phyloP scores from a whole-genome alignment of 1,140 invertebrate genomes.

The Atta colombica region DNA sequence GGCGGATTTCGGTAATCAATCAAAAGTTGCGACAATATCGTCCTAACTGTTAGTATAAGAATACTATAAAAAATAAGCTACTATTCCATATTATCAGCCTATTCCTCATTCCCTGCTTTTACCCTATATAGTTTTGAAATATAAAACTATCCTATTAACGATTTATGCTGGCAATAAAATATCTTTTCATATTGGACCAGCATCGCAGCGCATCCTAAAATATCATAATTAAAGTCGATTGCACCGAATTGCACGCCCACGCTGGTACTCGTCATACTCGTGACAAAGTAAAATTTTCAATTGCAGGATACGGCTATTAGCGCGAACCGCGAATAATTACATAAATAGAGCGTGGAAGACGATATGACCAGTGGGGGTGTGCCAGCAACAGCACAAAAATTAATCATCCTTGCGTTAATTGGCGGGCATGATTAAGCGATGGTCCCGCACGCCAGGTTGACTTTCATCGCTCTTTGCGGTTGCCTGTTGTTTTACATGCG shows the following conservation, averaged over 20 bases:
- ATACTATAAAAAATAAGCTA: no score
- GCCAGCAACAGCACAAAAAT: constrained; percentile 69
- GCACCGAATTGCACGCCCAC: constrained; percentile 70
- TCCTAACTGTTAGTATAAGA: no score
- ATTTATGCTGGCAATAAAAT: background rate
- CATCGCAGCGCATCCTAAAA: constrained; percentile 30
- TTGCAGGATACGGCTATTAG: constrained; percentile 74
- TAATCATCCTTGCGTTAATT: constrained; percentile 76
- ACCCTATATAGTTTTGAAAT: no score
- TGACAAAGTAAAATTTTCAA: constrained; percentile 78
- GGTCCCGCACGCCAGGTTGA: constrained; percentile 50
- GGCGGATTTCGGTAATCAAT: no score
- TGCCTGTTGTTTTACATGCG: constrained; percentile 32
- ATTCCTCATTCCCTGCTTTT: no score
- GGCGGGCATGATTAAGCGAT: constrained; percentile 75
- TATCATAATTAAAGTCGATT: constrained; percentile 67
- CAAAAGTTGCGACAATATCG: no score
- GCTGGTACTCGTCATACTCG: constrained; percentile 73
- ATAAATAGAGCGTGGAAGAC: constrained; percentile 73
- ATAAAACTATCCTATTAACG: background rate
- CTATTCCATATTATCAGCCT: no score
- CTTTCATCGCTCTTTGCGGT: constrained; percentile 49
- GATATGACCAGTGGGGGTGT: constrained; percentile 65
- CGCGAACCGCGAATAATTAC: constrained; percentile 76
- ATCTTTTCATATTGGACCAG: constrained; percentile 14